phyloP scores from a whole-genome alignment of 2,797 vertebrate species.

The Naso thynnoides region DNA sequence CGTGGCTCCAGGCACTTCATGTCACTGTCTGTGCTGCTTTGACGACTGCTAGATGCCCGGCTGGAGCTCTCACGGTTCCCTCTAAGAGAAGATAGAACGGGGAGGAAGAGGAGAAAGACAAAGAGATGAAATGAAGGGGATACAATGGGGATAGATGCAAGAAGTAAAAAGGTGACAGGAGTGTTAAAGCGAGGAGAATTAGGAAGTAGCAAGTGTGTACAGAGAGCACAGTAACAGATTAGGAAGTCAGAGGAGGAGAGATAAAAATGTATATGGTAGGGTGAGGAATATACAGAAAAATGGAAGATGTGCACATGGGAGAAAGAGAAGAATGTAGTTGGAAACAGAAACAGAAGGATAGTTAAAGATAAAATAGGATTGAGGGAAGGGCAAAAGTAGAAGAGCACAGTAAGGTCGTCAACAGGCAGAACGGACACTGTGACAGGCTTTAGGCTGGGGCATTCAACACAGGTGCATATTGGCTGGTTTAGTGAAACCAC shows the following conservation, averaged over 20 bases:
- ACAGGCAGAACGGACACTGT: constrained; percentile 28
- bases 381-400: constrained; percentile 32
- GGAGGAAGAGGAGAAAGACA: constrained; percentile 35
- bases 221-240: constrained; percentile 13
- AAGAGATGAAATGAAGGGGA: constrained; percentile 38
- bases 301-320: background rate
- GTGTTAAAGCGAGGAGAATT: constrained; percentile 5
- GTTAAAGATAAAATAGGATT: constrained; percentile 30
- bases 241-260: constrained; percentile 10
- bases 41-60: constrained; percentile 93
- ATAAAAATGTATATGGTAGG: constrained; percentile 15
- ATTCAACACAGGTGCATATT: constrained; percentile 75
- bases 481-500: constrained; percentile 58
- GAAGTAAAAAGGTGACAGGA: constrained; percentile 10
- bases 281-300: constrained; percentile 5
- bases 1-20: constrained; percentile 96
- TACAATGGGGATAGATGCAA: constrained; percentile 8
- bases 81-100: constrained; percentile 82
- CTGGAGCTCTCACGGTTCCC: constrained; percentile 92
- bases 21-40: constrained; percentile 98
- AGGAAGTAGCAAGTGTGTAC: constrained; percentile 15
- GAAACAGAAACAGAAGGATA: constrained; percentile 25
- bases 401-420: constrained; percentile 54
- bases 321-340: constrained; percentile 23
- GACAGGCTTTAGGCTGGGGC: constrained; percentile 59